Base-by-base conservation (phyloP, 2,113 vertebrate species). In the Cololabis saira region DNA sequence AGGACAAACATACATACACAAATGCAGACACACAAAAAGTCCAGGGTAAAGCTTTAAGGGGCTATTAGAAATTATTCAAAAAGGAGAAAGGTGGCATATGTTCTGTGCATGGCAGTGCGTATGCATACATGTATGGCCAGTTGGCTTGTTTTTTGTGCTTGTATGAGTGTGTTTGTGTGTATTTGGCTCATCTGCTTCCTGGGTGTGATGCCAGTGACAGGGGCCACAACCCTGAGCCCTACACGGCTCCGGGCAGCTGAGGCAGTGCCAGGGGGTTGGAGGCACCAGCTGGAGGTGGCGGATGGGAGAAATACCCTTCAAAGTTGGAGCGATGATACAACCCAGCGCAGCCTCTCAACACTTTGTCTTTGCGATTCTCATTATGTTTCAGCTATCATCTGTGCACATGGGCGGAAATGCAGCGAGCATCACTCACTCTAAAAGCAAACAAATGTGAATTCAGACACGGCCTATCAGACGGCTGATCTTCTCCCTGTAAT, bases 281-380 rank as follows among this genome's bases (percentile, higher is more conserved):
- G 50, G 76, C 48, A 47, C 85, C 76, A 87, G 85, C 87, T 87
- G 81, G 78, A 75, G 59, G 74, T 52, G 78, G 71, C 55, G 62
- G 64, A 76, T 57, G 78, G 61, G 52, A 76, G 62, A 78, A 68
- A 84, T 60, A 77, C 80, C 80, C 82, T 73, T 81, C 80, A 80
- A 80, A 81, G 81, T 79, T 74, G 65, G 81, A 81, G 64, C 24
- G 64, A 81, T 85, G 80, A 64, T 65, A 47, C 80, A 42, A 67
- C 70, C 65, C 12, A 10, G 57, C 71, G 37, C 10, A 66, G 56
- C 64, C 49, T 75, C 82, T 74, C 68, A 55, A 45, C 67, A 57
- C 73, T 81, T 71, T 84, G 79, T 84, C 80, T 86, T 69, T 17
- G 21, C 74, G 33, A 57, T 22, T 57, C 82, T 84, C 76, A 76